Evolutionary conservation across 2,888 invertebrate species (phyloP), one percentile per base, ranked within the genome.

Genomic region (Steinernema hermaphroditum): DNA sequence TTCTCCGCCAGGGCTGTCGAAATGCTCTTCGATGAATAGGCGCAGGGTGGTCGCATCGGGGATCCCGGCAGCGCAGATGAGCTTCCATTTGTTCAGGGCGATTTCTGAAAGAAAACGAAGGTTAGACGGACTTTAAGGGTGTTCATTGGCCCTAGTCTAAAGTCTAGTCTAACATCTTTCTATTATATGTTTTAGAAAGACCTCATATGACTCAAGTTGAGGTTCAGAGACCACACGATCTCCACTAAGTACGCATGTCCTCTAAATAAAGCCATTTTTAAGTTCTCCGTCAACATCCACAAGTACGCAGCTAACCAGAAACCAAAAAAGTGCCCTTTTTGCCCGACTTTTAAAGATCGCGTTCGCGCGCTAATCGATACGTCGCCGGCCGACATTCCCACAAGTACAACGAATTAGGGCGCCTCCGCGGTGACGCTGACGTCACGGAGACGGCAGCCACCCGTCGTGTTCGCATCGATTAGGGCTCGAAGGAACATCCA

Each of bases 1-100:
- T 70, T 84, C 84, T 49, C 81, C 80, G 74, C 84, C 84, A 1
- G 84, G 84, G 24, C 81, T 77, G 62, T 82, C 83, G 68, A 84
- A 84, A 70, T 84, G 77, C 44, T 81, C 81, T 22, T 78, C 73
- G 27, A 84, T 75, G 54, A 84, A 84, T 6, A 68, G 50, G 14
- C 69, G 57, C 8, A 84, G 71, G 6, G 72, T 73, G 27, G 78
- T 79, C 57, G 72, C 72, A 27, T 75, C 75, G 44, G 82, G 70
- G 12, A 68, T 68, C 9, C 76, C 77, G 70, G 79, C 49, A 37
- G 70, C 43, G 54, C 57, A 41, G 37, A 82, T 72, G 12, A 73
- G 62, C n/a, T 78, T 72, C 82, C 82, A 82, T 49, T 78, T 78
- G 54, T 68, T 69, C 19, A 82, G 75, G 12, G 77, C 79, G 37